phyloP scores from a whole-genome alignment of 1,140 invertebrate genomes.

The Drosophila erecta region DNA sequence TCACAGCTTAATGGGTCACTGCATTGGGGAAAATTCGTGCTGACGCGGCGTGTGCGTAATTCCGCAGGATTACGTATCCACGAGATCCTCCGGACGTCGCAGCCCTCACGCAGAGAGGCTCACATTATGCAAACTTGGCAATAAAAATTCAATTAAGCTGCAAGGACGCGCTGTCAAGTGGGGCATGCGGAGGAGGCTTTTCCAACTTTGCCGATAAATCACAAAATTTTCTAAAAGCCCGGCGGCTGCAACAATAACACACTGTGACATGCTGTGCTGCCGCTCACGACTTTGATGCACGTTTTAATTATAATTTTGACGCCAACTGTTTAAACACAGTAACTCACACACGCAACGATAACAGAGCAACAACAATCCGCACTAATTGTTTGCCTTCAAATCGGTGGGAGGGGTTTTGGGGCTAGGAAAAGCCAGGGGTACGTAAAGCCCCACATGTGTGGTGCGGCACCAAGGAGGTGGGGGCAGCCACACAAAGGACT shows the following conservation, averaged over 20 bases:
- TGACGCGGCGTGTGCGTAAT: slow-evolving; percentile 61
- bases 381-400: slow-evolving; percentile 42
- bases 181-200: not conserved
- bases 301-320: slow-evolving; percentile 83
- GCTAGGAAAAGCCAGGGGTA: slow-evolving; percentile 1
- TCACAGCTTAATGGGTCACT: slow-evolving; percentile 49
- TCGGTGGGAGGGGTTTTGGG: not conserved
- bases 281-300: slow-evolving; percentile 76
- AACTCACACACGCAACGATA: slow-evolving; percentile 20
- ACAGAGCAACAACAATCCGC: slow-evolving; percentile 33
- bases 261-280: slow-evolving; percentile 75
- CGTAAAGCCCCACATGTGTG: slow-evolving; percentile 17
- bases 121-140: slow-evolving; percentile 80
- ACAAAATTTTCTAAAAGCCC: slow-evolving; percentile 40
- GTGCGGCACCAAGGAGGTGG: not conserved
- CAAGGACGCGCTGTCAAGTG: slow-evolving; percentile 76
- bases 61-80: slow-evolving; percentile 59
- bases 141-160: slow-evolving; percentile 82
- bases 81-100: slow-evolving; percentile 8
- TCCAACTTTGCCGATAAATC: slow-evolving; percentile 47
- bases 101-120: slow-evolving; percentile 26
- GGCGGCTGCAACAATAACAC: slow-evolving; percentile 46
- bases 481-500: slow-evolving; percentile 13
- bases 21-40: slow-evolving; percentile 53
- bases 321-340: slow-evolving; percentile 78